Percentiles rank a stretch among this genome's conserved stretches.
Conservation (phyloP, 2,888 invertebrate species). For the Polydrusus cervinus region DNA sequence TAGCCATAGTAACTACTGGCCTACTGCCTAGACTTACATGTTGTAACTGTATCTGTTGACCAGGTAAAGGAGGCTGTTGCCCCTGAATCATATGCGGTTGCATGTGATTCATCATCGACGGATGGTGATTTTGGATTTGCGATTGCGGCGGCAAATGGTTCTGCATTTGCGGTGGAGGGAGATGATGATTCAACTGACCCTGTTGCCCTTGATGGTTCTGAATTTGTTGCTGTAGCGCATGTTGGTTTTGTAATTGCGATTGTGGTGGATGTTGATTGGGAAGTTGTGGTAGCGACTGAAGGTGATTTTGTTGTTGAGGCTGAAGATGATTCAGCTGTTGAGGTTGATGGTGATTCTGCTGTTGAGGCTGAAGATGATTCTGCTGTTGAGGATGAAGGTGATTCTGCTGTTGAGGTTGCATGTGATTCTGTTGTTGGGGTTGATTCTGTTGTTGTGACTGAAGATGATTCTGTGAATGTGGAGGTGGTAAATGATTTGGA, state of each 20-base stretch:
- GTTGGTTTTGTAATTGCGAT: slow-evolving; percentile 31
- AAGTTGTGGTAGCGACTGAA: slow-evolving; percentile 28
- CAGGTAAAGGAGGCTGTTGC: slow-evolving; percentile 26
- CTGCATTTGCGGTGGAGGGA: slow-evolving; percentile 68
- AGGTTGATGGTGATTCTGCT: slow-evolving; percentile 21
- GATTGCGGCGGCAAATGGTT: slow-evolving; percentile 32
- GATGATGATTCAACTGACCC: slow-evolving; percentile 69
- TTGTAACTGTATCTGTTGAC: slow-evolving; percentile 16
- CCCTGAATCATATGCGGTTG: slow-evolving; percentile 41
- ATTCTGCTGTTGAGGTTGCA: neutral
- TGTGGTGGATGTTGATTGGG: slow-evolving; percentile 57
- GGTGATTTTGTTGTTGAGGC: slow-evolving; percentile 54
- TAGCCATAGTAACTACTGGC: too few relatives aligned
- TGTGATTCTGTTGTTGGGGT: slow-evolving; percentile 30
- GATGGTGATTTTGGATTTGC: slow-evolving; percentile 28
- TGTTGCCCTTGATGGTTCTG: slow-evolving; percentile 65
- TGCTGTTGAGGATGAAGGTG: too few relatives aligned
- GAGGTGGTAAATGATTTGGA: slow-evolving; percentile 11
- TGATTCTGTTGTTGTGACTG: neutral
- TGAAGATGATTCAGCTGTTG: slow-evolving; percentile 22
- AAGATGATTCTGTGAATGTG: too few relatives aligned
- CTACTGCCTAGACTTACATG: neutral
- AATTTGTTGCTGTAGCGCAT: slow-evolving; percentile 36
- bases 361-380: slow-evolving; percentile 30
- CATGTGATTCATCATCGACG: slow-evolving; percentile 35